Percentiles rank a stretch among this genome's conserved stretches.
Evolutionary conservation across 2,113 vertebrate species (phyloP).

Genomic region (Pygoscelis adeliae): DNA sequence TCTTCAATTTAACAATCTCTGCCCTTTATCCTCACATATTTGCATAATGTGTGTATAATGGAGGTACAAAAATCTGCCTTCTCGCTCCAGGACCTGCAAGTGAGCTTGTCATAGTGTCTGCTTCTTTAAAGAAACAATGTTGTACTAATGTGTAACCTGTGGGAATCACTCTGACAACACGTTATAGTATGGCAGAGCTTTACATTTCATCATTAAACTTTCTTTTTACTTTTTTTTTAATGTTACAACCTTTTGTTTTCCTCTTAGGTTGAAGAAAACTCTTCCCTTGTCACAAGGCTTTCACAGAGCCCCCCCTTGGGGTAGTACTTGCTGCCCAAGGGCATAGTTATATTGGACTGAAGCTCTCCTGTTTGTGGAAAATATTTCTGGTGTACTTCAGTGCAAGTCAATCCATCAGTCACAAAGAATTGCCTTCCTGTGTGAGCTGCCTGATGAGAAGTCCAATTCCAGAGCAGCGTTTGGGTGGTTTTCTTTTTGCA

Average conservation of each 20-base stretch:
- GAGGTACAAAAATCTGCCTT: background rate
- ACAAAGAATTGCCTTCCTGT: too few species aligned
- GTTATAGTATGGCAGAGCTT: background rate
- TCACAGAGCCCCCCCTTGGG: background rate
- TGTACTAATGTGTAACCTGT: background rate
- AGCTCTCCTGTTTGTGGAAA: background rate
- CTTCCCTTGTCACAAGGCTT: background rate
- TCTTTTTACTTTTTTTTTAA: background rate
- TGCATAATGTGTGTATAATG: background rate
- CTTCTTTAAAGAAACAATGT: background rate
- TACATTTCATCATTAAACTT: background rate
- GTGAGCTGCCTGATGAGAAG: background rate
- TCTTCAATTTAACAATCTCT: background rate
- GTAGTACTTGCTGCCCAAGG: background rate
- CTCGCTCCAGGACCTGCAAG: background rate
- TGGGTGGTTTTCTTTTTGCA: background rate
- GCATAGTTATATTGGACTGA: fast-evolving
- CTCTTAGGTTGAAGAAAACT: background rate
- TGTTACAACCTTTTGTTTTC: background rate
- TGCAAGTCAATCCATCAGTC: background rate
- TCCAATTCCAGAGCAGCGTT: background rate
- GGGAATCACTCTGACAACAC: background rate
- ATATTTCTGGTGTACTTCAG: background rate
- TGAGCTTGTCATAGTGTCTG: background rate
- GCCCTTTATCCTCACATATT: conserved; percentile 5